Base-by-base conservation (phyloP, 2,113 vertebrate genomes). In the Hydrolagus affinis region DNA sequence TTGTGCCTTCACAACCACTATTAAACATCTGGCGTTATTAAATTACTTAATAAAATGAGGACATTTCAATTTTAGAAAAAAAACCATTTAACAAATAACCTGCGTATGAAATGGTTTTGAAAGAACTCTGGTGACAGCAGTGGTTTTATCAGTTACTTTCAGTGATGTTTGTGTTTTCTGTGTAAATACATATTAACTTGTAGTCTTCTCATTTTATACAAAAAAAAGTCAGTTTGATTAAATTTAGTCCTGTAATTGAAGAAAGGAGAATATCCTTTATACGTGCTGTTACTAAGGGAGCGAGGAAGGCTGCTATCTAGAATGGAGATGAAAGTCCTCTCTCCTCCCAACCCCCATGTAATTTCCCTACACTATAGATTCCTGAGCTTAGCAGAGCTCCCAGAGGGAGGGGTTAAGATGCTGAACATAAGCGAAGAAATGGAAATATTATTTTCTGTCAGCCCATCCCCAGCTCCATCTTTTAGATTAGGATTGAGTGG, bases 11-110 rank as follows among this genome's bases (percentile, higher is more conserved):
- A 89, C 90, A 89, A 91, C 88, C 90, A 91, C 92, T 93, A 92
- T 91, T 88, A 89, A 88, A 89, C 93, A 94, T 91, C 94, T 94
- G 94, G 93, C 91, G 70, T 91, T 89, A 88, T 90, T 91, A 89
- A 92, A 68, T 83, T 83, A 83, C 78, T 83, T 83, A 83, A 83
- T 66, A 83, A 83, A 66, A 83, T 66, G 78, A 83, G 62, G 23
- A 21, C 62, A 83, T 83, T 83, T 68, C 78, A 83, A 32, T 66
- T 83, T 25, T 9, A 10, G 78, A 60, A 3, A 1, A 17, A 8
- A 83, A 66, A 59, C 23, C 7, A 83, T 66, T 83, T 83, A 30
- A 28, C 78, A 83, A 83, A 21, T 64, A 68, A 68, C 62, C 78
- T 68, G 78, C 9, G 30, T 66, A 25, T 30, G 30, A 83, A 66